Conservation (phyloP, 2,113 vertebrate species). For the Suncus etruscus region DNA sequence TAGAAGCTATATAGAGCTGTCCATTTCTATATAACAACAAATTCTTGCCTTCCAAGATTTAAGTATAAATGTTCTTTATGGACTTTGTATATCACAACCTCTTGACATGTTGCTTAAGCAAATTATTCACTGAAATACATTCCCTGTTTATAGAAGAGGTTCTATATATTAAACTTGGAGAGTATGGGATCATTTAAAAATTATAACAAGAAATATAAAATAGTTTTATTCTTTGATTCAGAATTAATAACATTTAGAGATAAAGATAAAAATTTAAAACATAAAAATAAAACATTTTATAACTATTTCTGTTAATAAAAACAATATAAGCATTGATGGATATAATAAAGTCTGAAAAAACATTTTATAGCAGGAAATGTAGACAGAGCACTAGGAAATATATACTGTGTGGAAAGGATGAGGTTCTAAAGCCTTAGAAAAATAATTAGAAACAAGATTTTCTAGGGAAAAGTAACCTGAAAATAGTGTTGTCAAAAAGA, state of each 20-base stretch:
- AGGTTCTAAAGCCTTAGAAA: background rate
- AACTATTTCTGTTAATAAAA: background rate
- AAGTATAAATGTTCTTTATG: background rate
- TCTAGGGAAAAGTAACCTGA: constrained; percentile 30
- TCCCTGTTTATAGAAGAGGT: constrained; percentile 16
- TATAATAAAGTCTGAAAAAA: background rate
- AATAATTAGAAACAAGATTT: constrained; percentile 56
- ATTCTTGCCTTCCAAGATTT: background rate
- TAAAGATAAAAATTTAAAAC: background rate
- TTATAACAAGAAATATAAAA: constrained; percentile 1
- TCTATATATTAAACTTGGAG: background rate
- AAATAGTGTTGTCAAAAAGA: constrained; percentile 49
- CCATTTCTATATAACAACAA: background rate
- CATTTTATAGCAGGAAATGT: constrained; percentile 22
- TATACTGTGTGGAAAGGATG: constrained; percentile 12
- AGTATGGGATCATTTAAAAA: background rate
- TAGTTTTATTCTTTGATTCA: background rate
- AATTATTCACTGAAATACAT: constrained; percentile 4
- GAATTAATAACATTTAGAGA: background rate
- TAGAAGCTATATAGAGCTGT: background rate
- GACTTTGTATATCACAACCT: background rate
- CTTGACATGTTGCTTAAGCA: constrained; percentile 16
- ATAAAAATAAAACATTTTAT: background rate
- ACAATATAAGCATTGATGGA: background rate
- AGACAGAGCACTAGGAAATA: background rate